These are phyloP conservation scores for Calameuta filiformis DNA, from an alignment of 2,888 invertebrate genomes.

Conservation along the genomic window DNA sequence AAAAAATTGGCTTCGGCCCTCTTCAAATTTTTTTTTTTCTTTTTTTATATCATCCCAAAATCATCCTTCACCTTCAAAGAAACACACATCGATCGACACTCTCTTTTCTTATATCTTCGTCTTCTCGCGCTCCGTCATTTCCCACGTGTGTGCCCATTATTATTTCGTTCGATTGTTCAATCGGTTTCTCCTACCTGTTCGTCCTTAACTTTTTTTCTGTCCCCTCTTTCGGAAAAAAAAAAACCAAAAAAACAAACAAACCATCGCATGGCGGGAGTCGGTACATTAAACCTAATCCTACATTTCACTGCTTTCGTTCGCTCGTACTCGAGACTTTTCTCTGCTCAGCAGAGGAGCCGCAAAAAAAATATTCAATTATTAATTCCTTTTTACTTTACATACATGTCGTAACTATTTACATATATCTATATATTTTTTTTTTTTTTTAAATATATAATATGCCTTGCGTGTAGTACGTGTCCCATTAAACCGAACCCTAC, in stretches of 20 bases:
- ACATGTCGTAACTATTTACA: not conserved
- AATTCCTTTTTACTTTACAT: not conserved
- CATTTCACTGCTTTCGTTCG: conserved; percentile 31
- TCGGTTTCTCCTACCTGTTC: not conserved
- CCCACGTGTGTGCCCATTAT: not conserved
- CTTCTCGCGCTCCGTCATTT: conserved; percentile 8
- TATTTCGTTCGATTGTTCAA: not conserved
- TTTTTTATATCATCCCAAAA: not conserved
- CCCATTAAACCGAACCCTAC: not conserved
- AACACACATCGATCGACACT: not conserved
- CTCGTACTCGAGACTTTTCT: conserved; percentile 18
- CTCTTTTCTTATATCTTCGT: conserved; percentile 9
- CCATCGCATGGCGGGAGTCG: not conserved
- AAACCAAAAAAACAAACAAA: no score
- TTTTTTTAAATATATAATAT: conserved; percentile 1
- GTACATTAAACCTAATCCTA: conserved; percentile 37
- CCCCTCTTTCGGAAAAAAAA: not conserved
- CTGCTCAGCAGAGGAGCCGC: conserved; percentile 43
- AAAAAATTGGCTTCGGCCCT: not conserved
- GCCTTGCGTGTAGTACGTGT: not conserved
- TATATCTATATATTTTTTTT: conserved; percentile 3
- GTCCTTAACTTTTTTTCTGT: not conserved
- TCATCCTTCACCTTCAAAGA: not conserved
- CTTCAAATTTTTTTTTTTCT: not conserved
- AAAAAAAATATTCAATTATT: conserved; percentile 26